Conservation (phyloP, 2,888 invertebrate species). For the Eilema depressum region DNA sequence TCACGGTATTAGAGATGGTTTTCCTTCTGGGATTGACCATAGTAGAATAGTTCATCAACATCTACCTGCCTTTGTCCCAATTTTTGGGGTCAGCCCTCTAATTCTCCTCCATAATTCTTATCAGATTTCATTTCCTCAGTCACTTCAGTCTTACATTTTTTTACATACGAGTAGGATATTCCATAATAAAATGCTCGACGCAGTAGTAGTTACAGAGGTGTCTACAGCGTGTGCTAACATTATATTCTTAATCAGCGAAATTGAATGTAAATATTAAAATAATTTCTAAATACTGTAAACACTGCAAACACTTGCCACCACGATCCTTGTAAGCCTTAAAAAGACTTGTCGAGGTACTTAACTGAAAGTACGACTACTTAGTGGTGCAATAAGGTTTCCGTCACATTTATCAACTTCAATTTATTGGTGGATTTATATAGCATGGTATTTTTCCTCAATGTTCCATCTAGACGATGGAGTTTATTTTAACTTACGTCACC, state of each 20-base stretch:
- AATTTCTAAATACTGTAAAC: not conserved
- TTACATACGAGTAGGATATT: too few species aligned
- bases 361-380: constrained; percentile 23
- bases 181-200: not conserved
- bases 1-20: too few species aligned
- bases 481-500: too few species aligned
- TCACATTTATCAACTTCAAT: not conserved
- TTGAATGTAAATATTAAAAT: too few species aligned
- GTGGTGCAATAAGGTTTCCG: not conserved
- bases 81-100: too few species aligned
- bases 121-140: too few species aligned
- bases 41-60: too few species aligned
- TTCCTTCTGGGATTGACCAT: too few species aligned
- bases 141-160: too few species aligned
- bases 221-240: not conserved
- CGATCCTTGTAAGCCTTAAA: constrained; percentile 36
- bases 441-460: not conserved
- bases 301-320: constrained; percentile 25
- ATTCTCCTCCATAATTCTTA: too few species aligned
- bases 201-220: not conserved
- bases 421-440: not conserved
- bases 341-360: constrained; percentile 20
- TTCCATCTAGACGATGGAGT: too few species aligned
- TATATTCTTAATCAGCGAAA: not conserved
- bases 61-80: too few species aligned